Conservation (phyloP, 2,113 vertebrate genomes). For the Dendrocopos noguchii region DNA sequence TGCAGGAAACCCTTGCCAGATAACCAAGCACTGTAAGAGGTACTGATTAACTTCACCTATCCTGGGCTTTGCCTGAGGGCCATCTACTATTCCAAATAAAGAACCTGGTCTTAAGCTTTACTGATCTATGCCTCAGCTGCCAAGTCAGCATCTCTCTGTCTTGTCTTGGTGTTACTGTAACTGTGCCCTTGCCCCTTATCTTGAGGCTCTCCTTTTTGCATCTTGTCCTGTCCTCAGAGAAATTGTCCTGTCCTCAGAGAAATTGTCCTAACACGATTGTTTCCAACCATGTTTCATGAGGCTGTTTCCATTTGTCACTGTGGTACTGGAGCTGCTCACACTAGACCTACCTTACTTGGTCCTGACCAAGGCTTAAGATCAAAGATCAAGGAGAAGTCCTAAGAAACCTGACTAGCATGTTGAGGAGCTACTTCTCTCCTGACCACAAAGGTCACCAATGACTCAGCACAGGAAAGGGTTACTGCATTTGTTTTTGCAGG, state of each 20-base stretch:
- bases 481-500: background rate
- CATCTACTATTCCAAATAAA: background rate
- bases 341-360: background rate
- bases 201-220: background rate
- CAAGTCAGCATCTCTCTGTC: background rate
- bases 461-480: background rate
- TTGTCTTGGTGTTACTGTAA: background rate
- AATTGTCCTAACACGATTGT: background rate
- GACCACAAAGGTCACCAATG: background rate
- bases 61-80: background rate
- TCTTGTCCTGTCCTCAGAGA: background rate
- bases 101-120: background rate
- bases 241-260: background rate
- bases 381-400: background rate
- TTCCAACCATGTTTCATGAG: background rate
- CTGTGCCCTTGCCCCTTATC: background rate
- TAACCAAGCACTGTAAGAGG: background rate
- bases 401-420: background rate
- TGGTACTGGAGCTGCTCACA: background rate
- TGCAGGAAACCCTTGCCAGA: accelerated
- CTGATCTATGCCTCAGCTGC: background rate
- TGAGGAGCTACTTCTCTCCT: background rate
- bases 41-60: background rate
- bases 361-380: background rate
- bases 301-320: background rate